Conservation (phyloP, 2,888 invertebrate genomes). For the Loripinus fragilis region DNA sequence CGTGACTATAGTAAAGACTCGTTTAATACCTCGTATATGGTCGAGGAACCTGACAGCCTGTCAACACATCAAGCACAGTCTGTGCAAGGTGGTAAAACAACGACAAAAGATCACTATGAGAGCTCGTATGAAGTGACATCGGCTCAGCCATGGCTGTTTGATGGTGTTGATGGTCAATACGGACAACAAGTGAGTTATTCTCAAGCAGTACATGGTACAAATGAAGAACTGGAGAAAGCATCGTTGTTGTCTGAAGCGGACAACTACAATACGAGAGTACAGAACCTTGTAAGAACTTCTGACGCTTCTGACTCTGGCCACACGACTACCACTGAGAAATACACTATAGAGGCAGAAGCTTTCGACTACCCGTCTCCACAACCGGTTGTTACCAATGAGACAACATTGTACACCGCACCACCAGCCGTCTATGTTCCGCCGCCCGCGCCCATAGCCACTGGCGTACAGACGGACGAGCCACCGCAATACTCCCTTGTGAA, state of each 20-base stretch:
- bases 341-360: slow-evolving; percentile 56
- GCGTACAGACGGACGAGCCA: slow-evolving; percentile 38
- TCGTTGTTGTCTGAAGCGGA: slow-evolving; percentile 26
- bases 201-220: slow-evolving; percentile 23
- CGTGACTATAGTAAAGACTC: slow-evolving; percentile 44
- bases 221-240: slow-evolving; percentile 39
- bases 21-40: slow-evolving; percentile 55
- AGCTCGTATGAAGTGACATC: slow-evolving; percentile 59
- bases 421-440: slow-evolving; percentile 28
- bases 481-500: slow-evolving; percentile 60
- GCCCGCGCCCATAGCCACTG: slow-evolving; percentile 29
- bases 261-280: slow-evolving; percentile 19
- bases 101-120: slow-evolving; percentile 49
- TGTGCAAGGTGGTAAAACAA: slow-evolving; percentile 21
- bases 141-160: slow-evolving; percentile 54
- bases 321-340: slow-evolving; percentile 39
- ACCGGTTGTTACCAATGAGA: background rate
- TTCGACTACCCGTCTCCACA: slow-evolving; percentile 37
- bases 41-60: slow-evolving; percentile 51
- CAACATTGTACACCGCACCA: slow-evolving; percentile 8
- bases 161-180: slow-evolving; percentile 50
- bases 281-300: slow-evolving; percentile 12
- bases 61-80: slow-evolving; percentile 37
- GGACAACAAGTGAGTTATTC: slow-evolving; percentile 37
- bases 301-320: slow-evolving; percentile 10